A percentile compares a stretch with the other conserved stretches of the same genome.
Evolutionary conservation across 2,888 invertebrate species (phyloP).

Genomic region (Cephus pygmeus): DNA sequence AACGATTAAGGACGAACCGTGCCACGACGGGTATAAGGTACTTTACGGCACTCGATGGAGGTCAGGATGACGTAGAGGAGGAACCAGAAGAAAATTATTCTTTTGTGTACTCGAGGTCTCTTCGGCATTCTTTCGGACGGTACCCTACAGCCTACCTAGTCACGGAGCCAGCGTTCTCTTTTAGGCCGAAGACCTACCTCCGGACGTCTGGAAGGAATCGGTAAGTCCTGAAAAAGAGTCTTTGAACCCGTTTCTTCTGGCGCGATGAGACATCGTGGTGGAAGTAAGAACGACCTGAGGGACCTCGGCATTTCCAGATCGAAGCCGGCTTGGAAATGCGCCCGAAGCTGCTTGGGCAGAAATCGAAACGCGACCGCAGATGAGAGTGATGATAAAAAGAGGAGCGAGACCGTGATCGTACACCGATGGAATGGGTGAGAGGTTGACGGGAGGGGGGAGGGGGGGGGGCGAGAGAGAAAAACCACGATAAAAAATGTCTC

Average conservation of each 20-base stretch:
- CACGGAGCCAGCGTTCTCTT: no score
- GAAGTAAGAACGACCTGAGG: background rate
- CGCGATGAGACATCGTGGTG: background rate
- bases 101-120: no score
- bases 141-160: no score
- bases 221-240: no score
- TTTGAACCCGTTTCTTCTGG: background rate
- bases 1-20: no score
- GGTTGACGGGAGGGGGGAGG: slow-evolving; percentile 14
- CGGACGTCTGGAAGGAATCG: no score
- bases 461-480: slow-evolving; percentile 10
- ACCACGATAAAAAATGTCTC: background rate
- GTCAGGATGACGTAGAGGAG: no score
- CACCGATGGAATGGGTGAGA: slow-evolving; percentile 12
- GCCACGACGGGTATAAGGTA: no score
- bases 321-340: background rate
- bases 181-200: no score
- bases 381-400: background rate
- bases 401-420: slow-evolving; percentile 1
- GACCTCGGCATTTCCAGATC: background rate
- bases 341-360: slow-evolving; percentile 7
- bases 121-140: no score
- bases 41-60: no score
- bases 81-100: no score
- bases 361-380: slow-evolving; percentile 21